Evolutionary conservation across 2,888 invertebrate genomes (phyloP), one percentile per base, ranked within the genome.

Genomic region (Tridacna gigas): DNA sequence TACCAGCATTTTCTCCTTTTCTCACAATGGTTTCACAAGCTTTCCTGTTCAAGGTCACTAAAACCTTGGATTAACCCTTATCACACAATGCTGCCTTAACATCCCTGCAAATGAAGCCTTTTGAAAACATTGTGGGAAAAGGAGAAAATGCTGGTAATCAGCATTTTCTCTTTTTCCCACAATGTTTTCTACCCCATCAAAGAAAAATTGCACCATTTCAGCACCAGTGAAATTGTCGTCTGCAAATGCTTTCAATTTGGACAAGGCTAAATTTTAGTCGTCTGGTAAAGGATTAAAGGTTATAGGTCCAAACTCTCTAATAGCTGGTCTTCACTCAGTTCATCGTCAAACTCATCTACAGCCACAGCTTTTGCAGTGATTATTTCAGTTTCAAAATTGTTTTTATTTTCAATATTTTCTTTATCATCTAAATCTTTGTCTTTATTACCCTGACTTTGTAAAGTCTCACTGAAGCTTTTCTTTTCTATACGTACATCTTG

Each of bases 231-330:
- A n/a, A n/a, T n/a, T n/a, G n/a, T n/a, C n/a, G n/a, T n/a, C n/a
- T n/a, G n/a, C n/a, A n/a, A n/a, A n/a, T n/a, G n/a, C n/a, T n/a
- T n/a, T n/a, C n/a, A n/a, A n/a, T n/a, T n/a, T 37, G 2, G 37
- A 37, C 37, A 37, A 37, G 37, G 3, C 37, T 37, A 37, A 37
- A 37, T 7, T 37, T 7, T 4, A 37, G 37, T 37, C 7, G 37
- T 37, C 3, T 22, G 22, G 20, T 63, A 56, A 56, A 20, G 5
- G 12, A 45, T n/a, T 63, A 56, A 56, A 20, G 5, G 12, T 69
- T n/a, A 69, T n/a, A 61, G 15, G n/a, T 82, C 80, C 47, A 83
- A 73, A n/a, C 78, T 80, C 12, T 83, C 86, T 80, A 83, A 80
- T 18, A 85, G 45, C 45, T 85, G 74, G 13, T 82, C 85, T 48